Evolutionary conservation across 2,113 vertebrate species (phyloP), one percentile per base, ranked within the genome.

Genomic region (Ophiodon elongatus): DNA sequence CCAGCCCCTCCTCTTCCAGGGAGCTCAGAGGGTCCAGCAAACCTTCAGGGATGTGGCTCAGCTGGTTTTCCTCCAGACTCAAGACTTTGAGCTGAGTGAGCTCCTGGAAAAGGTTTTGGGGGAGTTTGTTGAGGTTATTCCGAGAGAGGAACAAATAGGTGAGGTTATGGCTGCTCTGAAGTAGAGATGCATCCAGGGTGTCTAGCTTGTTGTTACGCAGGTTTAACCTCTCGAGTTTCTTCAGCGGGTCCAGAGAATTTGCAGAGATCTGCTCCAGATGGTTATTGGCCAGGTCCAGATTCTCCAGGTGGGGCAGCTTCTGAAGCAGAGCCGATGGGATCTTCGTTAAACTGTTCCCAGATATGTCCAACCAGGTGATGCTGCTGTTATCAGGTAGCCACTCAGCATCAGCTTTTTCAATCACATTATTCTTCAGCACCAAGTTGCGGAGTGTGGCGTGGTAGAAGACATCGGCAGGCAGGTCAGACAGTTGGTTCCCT

Each of bases 221-320:
- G 41, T 94, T 85, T 0, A 98, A 91, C 63, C 86, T 82, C 66
- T 96, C 91, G 19, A 98, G 76, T 0, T 21, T 73, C 68, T 15
- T 25, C 13, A 97, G 87, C 0, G 76, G 68, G 0, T 79, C 31
- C 10, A 97, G 80, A 0, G 92, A 70, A 0, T 43, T 81, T 0
- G 80, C n/a, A 0, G 91, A 66, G 78, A 98, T 27, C 1, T 57
- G 39, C 52, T 93, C 89, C 82, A 98, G 80, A 17, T 0, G 88
- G 88, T 98, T 98, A 64, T 85, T 62, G 31, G 96, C 93, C 0
- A 98, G 92, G 82, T 98, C 95, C 6, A 98, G 94, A 59, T 4
- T 87, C 2, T 79, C 82, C 2, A 98, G 88, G n/a, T 64, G 56
- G 0, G 37, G 66, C 66, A 97, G 41, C 2, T 76, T 91, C 29